A percentile compares a stretch with the other conserved stretches of the same genome.
Evolutionary conservation across 2,113 vertebrate species (phyloP).

Genomic region (Protobothrops flavoviridis): DNA sequence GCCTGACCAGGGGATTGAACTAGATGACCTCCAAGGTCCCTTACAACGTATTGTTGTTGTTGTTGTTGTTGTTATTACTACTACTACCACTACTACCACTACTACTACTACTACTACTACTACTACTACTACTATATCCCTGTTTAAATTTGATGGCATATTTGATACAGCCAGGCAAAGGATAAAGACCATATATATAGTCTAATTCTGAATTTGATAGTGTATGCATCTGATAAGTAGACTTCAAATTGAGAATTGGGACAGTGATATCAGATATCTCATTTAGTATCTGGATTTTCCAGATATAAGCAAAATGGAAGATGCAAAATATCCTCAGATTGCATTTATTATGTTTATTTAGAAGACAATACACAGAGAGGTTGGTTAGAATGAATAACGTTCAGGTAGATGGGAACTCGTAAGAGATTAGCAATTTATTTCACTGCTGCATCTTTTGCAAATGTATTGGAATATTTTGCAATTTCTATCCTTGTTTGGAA

Average conservation of each 20-base stretch:
- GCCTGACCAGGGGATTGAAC: no score
- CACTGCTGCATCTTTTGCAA: neutral
- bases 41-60: no score
- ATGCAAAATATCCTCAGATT: neutral
- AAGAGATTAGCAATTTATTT: neutral
- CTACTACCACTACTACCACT: no score
- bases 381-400: neutral
- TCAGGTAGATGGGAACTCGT: neutral
- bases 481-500: neutral
- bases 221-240: slow-evolving; percentile 23
- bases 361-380: neutral
- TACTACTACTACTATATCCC: neutral
- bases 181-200: slow-evolving; percentile 44
- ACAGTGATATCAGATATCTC: slow-evolving; percentile 37
- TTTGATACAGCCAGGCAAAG: slow-evolving; percentile 49
- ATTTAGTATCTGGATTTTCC: slow-evolving; percentile 35
- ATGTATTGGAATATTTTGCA: neutral
- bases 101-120: no score
- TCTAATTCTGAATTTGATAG: slow-evolving; percentile 31
- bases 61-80: no score
- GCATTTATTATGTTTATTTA: neutral
- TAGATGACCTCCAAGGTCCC: no score
- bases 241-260: slow-evolving; percentile 8
- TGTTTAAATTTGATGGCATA: slow-evolving; percentile 53
- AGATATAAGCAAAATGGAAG: slow-evolving; percentile 9